Conservation (phyloP, 2,113 vertebrate genomes). For the Hemiprocne comata region DNA sequence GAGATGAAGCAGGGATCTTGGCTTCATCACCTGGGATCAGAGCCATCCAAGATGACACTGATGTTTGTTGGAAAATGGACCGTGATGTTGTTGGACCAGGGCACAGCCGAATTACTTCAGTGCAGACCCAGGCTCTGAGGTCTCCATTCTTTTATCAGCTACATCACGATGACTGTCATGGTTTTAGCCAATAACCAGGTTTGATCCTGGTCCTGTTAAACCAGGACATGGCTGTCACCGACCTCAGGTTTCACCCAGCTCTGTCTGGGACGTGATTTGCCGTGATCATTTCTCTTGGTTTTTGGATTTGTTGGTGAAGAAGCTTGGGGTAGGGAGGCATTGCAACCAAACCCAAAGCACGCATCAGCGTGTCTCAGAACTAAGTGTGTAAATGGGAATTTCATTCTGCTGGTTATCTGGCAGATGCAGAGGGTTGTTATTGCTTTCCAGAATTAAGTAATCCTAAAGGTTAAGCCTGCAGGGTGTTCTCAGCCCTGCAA, state of each 20-base stretch:
- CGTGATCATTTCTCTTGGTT: accelerated
- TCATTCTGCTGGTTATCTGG: neutral
- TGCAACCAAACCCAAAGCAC: neutral
- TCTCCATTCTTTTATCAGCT: accelerated
- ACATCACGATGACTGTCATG: accelerated
- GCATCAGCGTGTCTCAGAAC: accelerated
- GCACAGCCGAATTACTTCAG: accelerated
- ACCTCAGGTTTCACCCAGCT: neutral
- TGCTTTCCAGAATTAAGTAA: conserved; percentile 7
- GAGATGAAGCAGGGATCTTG: neutral
- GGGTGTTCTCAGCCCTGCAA: conserved; percentile 27
- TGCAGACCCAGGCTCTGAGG: accelerated
- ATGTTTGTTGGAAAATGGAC: neutral
- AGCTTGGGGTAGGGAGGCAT: neutral
- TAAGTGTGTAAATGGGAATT: neutral
- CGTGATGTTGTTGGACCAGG: accelerated
- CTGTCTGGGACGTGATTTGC: accelerated
- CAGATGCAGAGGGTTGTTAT: neutral
- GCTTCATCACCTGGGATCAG: neutral
- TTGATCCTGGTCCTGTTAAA: too few relatives aligned
- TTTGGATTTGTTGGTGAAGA: neutral
- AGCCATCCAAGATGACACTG: neutral
- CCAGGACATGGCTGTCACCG: accelerated
- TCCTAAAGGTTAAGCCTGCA: conserved; percentile 57
- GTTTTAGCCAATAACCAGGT: too few relatives aligned